Conservation (phyloP, 2,113 vertebrate species). For the Symphodus melops region DNA sequence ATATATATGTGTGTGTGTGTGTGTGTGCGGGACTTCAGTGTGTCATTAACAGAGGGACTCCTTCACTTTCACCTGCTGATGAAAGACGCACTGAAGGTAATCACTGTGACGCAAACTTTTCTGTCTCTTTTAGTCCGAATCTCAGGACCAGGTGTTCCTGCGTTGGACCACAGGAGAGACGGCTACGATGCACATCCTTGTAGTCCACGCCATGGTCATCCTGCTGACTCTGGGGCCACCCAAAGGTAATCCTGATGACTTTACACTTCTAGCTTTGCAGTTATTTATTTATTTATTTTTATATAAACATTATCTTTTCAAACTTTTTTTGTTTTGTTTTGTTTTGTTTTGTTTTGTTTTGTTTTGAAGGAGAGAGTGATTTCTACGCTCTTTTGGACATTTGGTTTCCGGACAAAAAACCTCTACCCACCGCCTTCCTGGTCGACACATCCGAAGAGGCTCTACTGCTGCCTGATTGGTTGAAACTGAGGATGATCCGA, state of each 20-base stretch:
- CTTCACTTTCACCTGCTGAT: too few relatives aligned
- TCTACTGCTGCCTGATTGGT: constrained; percentile 94
- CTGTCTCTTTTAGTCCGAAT: constrained; percentile 87
- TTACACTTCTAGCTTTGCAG: neutral
- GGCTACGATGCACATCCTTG: constrained; percentile 98
- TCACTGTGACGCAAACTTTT: neutral
- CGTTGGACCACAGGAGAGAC: constrained; percentile 97
- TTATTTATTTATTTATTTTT: too few relatives aligned
- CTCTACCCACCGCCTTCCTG: constrained; percentile 95
- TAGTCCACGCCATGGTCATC: constrained; percentile 99
- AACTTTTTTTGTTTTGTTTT: neutral
- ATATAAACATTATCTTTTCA: neutral
- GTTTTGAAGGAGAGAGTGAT: constrained; percentile 86
- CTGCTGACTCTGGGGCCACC: constrained; percentile 94
- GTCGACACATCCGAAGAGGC: constrained; percentile 98
- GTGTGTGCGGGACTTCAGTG: neutral
- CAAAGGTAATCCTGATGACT: constrained; percentile 81
- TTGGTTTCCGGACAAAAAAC: constrained; percentile 98
- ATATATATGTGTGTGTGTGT: too few relatives aligned
- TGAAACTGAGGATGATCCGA: constrained; percentile 97
- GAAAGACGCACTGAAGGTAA: too few relatives aligned
- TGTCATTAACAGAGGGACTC: too few relatives aligned
- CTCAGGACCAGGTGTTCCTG: constrained; percentile 97
- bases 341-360: neutral
- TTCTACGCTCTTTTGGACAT: constrained; percentile 92